These are phyloP conservation scores for Raja brachyura DNA, from an alignment of 2,113 vertebrate genomes.

Conservation along the genomic window DNA sequence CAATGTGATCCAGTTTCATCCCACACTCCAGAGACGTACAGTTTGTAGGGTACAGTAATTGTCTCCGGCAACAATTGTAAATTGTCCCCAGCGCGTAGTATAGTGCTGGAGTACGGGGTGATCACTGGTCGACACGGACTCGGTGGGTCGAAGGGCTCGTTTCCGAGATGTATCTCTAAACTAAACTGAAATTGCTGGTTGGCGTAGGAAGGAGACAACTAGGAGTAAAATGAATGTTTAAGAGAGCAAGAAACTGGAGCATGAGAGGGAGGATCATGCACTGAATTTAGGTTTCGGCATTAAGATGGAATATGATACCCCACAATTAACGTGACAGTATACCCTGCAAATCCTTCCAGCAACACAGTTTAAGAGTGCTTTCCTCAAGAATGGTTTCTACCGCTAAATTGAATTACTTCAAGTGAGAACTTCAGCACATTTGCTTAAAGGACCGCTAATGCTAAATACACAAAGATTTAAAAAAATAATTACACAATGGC, in stretches of 20 bases:
- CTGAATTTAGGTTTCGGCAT: background rate
- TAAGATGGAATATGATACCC: background rate
- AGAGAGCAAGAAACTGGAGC: background rate
- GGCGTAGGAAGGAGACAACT: background rate
- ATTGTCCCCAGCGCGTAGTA: too few relatives aligned
- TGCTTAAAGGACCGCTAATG: background rate
- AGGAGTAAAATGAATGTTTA: background rate
- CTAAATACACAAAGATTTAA: background rate
- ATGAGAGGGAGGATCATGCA: slow-evolving; percentile 29
- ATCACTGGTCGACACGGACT: too few relatives aligned
- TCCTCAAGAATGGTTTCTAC: background rate
- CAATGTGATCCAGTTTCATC: too few relatives aligned
- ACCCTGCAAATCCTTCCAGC: background rate
- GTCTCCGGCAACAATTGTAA: too few relatives aligned
- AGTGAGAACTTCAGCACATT: background rate
- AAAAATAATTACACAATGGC: background rate
- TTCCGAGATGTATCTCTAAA: too few relatives aligned
- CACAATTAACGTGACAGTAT: slow-evolving; percentile 19
- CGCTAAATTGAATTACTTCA: background rate
- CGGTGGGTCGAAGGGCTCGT: too few relatives aligned
- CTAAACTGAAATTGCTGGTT: background rate
- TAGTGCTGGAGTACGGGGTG: too few relatives aligned
- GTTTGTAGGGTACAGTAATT: too few relatives aligned
- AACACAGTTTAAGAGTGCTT: background rate
- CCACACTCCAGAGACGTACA: too few relatives aligned